Base-by-base conservation (phyloP, 1,140 invertebrate species). In the Rhagoletis zephyria region DNA sequence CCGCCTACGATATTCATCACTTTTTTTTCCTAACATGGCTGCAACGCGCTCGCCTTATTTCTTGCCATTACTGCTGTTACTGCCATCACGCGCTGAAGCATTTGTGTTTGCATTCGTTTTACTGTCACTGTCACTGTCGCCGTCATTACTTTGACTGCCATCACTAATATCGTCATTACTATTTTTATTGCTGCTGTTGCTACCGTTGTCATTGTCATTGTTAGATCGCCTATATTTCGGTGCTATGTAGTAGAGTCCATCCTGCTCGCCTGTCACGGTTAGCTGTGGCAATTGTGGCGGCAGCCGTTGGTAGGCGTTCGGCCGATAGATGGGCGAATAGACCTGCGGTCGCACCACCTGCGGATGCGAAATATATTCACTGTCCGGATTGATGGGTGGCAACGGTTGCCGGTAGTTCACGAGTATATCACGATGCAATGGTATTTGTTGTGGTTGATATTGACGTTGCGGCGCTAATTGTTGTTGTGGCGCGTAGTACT, bases 341-440 rank as follows among this genome's bases (percentile, higher is more conserved):
- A 12, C 64, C 60, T 88, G 87, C 61, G 87, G 86, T 1, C 89
- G 86, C 19, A 88, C 85, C 70, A 88, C 88, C 7, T 88, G 65
- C 6, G 88, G 88, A 87, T 87, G 87, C 12, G 77, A 77, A 30
- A 90, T 89, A 51, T 81, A 88, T 88, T 95, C 95, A 4, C 94
- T 93, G 64, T 95, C 94, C 0, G 94, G 94, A 89, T 95, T 94
- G 9, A 95, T 91, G 1, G 93, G 90, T 40, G 94, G 94, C 86
- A 93, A 74, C 6, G 94, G 94, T 67, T 94, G 90, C 6, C 93
- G 93, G 88, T 94, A 95, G 88, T 95, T 95, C 0, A 95, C 94
- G 0, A 91, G 89, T 56, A 93, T 93, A 77, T 95, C 95, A 56
- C 89, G 90, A 2, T 91, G 90, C 0, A 95, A 88, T 4, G 89